Percentiles rank a stretch among this genome's conserved stretches.
Evolutionary conservation across 2,113 vertebrate genomes (phyloP).

Genomic region (Pteropus alecto): DNA sequence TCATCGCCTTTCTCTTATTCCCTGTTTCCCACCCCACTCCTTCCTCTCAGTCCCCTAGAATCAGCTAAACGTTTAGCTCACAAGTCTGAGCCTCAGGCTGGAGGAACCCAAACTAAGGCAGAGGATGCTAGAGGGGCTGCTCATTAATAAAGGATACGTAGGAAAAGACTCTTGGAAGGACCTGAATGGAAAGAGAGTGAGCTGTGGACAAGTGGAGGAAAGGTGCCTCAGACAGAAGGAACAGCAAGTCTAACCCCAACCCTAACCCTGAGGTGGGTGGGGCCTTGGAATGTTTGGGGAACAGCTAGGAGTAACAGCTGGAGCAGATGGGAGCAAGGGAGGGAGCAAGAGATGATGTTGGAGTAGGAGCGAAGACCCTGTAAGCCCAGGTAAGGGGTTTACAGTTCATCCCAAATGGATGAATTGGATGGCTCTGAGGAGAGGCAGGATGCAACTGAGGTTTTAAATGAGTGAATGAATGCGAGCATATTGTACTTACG

Average conservation of each 20-base stretch:
- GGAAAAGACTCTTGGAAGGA: background rate
- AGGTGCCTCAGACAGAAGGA: background rate
- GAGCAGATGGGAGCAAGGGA: background rate
- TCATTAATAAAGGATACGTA: background rate
- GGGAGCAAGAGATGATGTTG: background rate
- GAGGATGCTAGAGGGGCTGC: background rate
- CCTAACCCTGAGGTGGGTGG: background rate
- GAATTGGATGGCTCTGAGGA: background rate
- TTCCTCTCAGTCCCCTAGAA: background rate
- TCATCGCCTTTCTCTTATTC: background rate
- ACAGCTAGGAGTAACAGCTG: background rate
- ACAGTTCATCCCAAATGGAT: background rate
- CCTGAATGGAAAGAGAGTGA: background rate
- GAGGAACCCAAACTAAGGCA: background rate
- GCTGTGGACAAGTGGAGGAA: background rate
- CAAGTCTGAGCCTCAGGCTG: background rate
- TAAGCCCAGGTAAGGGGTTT: background rate
- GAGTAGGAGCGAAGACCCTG: background rate
- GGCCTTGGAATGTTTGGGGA: background rate
- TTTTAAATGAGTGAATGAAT: background rate
- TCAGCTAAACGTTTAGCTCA: background rate
- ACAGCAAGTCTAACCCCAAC: rapidly evolving
- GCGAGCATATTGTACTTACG: background rate
- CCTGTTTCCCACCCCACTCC: background rate
- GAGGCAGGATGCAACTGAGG: background rate